These are phyloP conservation scores for Epicauta chinensis DNA, from an alignment of 1,140 invertebrate genomes.

Conservation along the genomic window DNA sequence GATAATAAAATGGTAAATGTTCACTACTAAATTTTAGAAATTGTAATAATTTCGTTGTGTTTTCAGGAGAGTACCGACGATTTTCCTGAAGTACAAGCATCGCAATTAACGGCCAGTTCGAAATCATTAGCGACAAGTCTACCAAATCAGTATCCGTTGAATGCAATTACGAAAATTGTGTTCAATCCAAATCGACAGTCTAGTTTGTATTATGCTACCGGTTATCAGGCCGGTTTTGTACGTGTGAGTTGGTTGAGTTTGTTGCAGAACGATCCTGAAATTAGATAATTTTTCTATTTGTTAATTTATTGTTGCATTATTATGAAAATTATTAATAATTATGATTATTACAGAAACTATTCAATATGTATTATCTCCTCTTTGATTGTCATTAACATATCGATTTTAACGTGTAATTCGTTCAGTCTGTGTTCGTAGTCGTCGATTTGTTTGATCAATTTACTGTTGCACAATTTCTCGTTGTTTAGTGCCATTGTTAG, in stretches of 20 bases:
- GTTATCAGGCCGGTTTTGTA: slow-evolving; percentile 35
- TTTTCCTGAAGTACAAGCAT: slow-evolving; percentile 16
- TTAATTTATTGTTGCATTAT: background rate
- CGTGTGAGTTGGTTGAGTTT: slow-evolving; percentile 27
- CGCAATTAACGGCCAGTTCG: slow-evolving; percentile 7
- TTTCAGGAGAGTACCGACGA: slow-evolving; percentile 19
- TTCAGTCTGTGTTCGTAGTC: background rate
- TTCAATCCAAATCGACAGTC: slow-evolving; percentile 33
- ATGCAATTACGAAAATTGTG: slow-evolving; percentile 28
- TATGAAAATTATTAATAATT: background rate
- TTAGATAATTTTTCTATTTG: slow-evolving; percentile 6
- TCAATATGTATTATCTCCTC: background rate
- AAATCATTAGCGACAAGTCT: slow-evolving; percentile 1
- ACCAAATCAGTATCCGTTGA: slow-evolving; percentile 27
- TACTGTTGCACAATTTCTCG: slow-evolving; percentile 15
- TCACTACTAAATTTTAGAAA: background rate
- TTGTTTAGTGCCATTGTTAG: slow-evolving; percentile 1
- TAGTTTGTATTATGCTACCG: slow-evolving; percentile 27
- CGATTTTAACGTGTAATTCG: slow-evolving; percentile 1
- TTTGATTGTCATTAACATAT: background rate
- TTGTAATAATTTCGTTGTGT: background rate
- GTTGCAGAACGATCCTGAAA: slow-evolving; percentile 17
- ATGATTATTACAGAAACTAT: background rate
- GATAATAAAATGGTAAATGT: slow-evolving; percentile 32
- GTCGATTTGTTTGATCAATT: slow-evolving; percentile 14